A percentile compares a stretch with the other conserved stretches of the same genome.
phyloP scores from a whole-genome alignment of 2,888 invertebrate species.

The Chrysopilus asiliformis region DNA sequence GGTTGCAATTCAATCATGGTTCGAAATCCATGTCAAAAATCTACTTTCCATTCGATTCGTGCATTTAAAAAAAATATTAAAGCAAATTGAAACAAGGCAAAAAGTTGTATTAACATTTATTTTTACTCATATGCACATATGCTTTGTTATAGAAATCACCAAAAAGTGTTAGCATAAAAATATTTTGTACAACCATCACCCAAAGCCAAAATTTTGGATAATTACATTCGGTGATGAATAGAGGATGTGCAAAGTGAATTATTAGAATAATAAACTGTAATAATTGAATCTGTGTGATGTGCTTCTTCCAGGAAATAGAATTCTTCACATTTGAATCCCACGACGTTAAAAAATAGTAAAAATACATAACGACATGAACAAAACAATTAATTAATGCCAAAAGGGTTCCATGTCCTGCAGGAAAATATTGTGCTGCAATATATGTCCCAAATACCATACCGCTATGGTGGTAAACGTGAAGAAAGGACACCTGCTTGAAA shows the following conservation, averaged over 20 bases:
- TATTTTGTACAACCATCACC: slow-evolving; percentile 48
- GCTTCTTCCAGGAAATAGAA: slow-evolving; percentile 73
- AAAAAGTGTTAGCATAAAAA: slow-evolving; percentile 52
- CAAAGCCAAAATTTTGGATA: slow-evolving; percentile 44
- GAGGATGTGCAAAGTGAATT: slow-evolving; percentile 41
- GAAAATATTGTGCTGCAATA: slow-evolving; percentile 42
- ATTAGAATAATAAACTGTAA: slow-evolving; percentile 52
- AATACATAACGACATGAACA: slow-evolving; percentile 72
- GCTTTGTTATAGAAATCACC: slow-evolving; percentile 52
- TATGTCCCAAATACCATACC: slow-evolving; percentile 54
- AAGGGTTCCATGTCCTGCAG: slow-evolving; percentile 51
- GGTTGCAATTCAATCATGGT: too few species aligned
- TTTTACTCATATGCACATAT: too few species aligned
- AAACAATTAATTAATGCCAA: slow-evolving; percentile 56
- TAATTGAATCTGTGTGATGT: slow-evolving; percentile 74
- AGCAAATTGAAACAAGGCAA: too few species aligned
- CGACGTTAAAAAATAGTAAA: slow-evolving; percentile 61
- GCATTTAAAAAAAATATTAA: too few species aligned
- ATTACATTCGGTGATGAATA: slow-evolving; percentile 41
- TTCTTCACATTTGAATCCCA: too few species aligned
- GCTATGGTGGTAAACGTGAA: slow-evolving; percentile 58
- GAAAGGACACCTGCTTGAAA: slow-evolving; percentile 49
- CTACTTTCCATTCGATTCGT: too few species aligned
- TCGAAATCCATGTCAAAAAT: too few species aligned
- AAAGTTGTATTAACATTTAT: too few species aligned